phyloP scores from a whole-genome alignment of 2,113 vertebrate species.

The Channa maculata region DNA sequence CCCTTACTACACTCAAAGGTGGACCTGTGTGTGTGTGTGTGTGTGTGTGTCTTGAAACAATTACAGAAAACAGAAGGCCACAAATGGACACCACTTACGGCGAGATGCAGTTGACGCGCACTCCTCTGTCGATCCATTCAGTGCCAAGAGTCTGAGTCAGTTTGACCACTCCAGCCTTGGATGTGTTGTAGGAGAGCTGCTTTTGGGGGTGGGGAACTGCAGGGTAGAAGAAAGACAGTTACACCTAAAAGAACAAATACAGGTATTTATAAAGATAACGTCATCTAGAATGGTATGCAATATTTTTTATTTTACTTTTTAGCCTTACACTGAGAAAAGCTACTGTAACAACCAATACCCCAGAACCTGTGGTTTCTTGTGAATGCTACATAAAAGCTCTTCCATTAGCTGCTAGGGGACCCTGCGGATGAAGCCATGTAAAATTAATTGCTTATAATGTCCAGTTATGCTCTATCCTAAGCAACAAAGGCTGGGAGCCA shows the following conservation, averaged over 20 bases:
- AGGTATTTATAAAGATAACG: slow-evolving; percentile 5
- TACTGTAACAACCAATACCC: slow-evolving; percentile 18
- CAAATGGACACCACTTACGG: slow-evolving; percentile 78
- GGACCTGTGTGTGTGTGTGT: background rate
- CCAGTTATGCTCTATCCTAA: slow-evolving; percentile 78
- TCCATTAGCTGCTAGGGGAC: slow-evolving; percentile 79
- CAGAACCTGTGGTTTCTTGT: slow-evolving; percentile 59
- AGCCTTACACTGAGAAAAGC: background rate
- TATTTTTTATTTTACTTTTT: slow-evolving; percentile 8
- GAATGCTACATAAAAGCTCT: slow-evolving; percentile 70
- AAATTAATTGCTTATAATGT: slow-evolving; percentile 85
- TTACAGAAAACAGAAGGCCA: background rate
- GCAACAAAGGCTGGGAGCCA: slow-evolving; percentile 83
- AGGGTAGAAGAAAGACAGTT: slow-evolving; percentile 13
- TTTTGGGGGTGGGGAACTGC: slow-evolving; percentile 87
- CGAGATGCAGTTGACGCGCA: slow-evolving; percentile 86
- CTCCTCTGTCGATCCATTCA: slow-evolving; percentile 86
- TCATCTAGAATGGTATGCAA: background rate
- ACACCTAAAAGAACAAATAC: background rate
- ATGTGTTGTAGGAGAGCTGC: slow-evolving; percentile 86
- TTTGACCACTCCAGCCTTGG: slow-evolving; percentile 86
- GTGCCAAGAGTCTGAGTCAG: slow-evolving; percentile 87
- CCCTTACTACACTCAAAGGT: slow-evolving; percentile 38
- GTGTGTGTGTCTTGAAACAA: background rate
- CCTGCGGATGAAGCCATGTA: slow-evolving; percentile 77